Conservation (phyloP, 2,113 vertebrate species). For the Gasterosteus nipponicus region DNA sequence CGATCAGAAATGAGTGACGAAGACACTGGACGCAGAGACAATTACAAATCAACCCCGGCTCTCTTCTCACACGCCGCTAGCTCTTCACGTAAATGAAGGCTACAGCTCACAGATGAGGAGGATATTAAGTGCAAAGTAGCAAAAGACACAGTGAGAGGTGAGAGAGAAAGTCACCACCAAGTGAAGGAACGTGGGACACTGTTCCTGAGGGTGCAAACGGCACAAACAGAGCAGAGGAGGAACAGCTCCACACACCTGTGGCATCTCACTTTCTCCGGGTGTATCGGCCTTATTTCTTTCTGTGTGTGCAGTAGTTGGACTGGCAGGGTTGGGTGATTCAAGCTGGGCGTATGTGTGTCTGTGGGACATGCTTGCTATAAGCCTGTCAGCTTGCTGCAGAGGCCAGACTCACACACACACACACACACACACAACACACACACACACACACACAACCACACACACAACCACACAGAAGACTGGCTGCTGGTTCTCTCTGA, state of each 20-base stretch:
- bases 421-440: too few species aligned
- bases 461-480: too few species aligned
- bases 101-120: not conserved
- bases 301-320: constrained; percentile 4
- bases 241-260: constrained; percentile 25
- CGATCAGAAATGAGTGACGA: not conserved
- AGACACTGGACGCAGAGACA: not conserved
- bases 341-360: constrained; percentile 7
- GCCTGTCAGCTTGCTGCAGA: constrained; percentile 65
- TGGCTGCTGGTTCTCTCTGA: constrained; percentile 36
- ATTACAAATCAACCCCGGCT: not conserved
- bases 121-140: constrained; percentile 23
- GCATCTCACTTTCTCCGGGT: not conserved
- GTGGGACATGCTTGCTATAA: constrained; percentile 20
- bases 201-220: constrained; percentile 61
- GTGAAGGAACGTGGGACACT: constrained; percentile 40
- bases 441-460: too few species aligned
- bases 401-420: constrained; percentile 10
- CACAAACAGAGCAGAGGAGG: constrained; percentile 38
- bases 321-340: not conserved
- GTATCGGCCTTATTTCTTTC: not conserved
- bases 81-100: not conserved
- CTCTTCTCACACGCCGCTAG: not conserved
- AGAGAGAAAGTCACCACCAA: constrained; percentile 7
- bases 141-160: not conserved